Percentiles rank a stretch among this genome's conserved stretches.
phyloP scores from a whole-genome alignment of 2,888 invertebrate species.

The Rosalia funebris region DNA sequence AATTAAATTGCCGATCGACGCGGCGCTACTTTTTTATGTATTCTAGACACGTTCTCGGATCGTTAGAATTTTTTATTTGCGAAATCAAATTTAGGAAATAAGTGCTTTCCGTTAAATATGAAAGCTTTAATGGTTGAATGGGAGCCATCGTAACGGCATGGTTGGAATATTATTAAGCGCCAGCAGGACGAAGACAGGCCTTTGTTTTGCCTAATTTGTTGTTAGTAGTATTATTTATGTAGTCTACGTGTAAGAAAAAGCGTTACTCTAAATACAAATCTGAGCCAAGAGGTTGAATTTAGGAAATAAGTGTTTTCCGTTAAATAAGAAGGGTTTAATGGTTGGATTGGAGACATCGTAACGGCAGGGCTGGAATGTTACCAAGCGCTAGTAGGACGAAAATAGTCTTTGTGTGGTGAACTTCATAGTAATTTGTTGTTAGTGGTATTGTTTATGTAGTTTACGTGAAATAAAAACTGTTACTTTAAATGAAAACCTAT shows the following conservation, averaged over 20 bases:
- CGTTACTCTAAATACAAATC: too few relatives aligned
- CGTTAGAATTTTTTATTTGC: conserved; percentile 3
- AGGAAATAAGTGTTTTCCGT: conserved; percentile 1
- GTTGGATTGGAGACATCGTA: background rate
- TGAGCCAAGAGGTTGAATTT: conserved; percentile 5
- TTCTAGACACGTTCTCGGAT: conserved; percentile 8
- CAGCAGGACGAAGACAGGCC: background rate
- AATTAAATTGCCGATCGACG: conserved; percentile 16
- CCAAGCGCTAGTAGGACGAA: background rate
- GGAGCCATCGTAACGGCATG: background rate
- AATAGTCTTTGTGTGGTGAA: too few relatives aligned
- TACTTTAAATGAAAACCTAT: too few relatives aligned
- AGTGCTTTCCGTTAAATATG: background rate
- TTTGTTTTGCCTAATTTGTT: too few relatives aligned
- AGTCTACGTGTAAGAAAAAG: too few relatives aligned
- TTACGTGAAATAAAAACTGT: too few relatives aligned
- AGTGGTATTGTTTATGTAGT: too few relatives aligned
- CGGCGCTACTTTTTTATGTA: conserved; percentile 5
- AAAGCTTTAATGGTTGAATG: background rate
- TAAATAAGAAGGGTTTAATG: background rate
- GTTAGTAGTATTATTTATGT: too few relatives aligned
- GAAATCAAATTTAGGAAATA: conserved; percentile 6
- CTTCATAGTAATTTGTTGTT: too few relatives aligned
- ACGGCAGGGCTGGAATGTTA: background rate
- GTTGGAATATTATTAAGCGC: background rate